A percentile compares a stretch with the other conserved stretches of the same genome.
Evolutionary conservation across 2,113 vertebrate species (phyloP).

Genomic region (Mellivora capensis): DNA sequence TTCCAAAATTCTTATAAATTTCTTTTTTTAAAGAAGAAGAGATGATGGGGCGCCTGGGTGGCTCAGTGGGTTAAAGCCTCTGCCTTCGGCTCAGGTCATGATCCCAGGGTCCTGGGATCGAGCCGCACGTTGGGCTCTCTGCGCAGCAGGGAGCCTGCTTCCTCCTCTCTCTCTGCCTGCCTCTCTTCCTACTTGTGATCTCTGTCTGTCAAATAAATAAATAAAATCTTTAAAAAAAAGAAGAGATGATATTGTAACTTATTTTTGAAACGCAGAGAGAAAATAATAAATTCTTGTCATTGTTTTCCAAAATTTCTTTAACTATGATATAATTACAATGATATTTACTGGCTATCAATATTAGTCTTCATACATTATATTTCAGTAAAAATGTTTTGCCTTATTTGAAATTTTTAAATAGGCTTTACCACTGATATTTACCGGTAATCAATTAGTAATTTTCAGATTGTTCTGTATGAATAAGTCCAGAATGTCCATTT

Average conservation of each 20-base stretch:
- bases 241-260: neutral
- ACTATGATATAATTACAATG: neutral
- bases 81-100: too few species aligned
- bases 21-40: neutral
- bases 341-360: neutral
- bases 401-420: neutral
- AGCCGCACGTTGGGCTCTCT: too few species aligned
- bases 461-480: neutral
- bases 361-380: neutral
- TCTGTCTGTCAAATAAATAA: too few species aligned
- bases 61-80: too few species aligned
- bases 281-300: neutral
- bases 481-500: neutral
- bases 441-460: neutral
- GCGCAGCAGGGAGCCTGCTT: too few species aligned
- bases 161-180: too few species aligned
- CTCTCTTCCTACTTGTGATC: too few species aligned
- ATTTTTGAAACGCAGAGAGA: slow-evolving; percentile 27
- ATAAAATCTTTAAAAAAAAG: too few species aligned
- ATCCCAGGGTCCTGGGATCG: too few species aligned
- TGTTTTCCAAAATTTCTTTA: neutral
- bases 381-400: neutral
- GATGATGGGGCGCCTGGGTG: too few species aligned
- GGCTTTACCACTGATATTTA: slow-evolving; percentile 4
- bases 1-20: neutral